Evolutionary conservation across 2,113 vertebrate genomes (phyloP).

Genomic region (Passer montanus): DNA sequence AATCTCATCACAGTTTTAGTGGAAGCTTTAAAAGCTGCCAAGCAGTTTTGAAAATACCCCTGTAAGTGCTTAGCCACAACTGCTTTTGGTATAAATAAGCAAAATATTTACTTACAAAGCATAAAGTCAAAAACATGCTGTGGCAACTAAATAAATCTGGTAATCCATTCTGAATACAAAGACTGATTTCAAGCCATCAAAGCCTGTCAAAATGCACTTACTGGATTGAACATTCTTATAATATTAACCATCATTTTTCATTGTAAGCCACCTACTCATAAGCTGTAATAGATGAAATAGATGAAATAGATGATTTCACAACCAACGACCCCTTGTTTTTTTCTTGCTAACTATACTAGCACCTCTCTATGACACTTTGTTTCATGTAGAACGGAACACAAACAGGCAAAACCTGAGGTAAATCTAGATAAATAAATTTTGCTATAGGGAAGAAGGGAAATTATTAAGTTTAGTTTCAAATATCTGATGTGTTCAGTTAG

Average conservation of each 20-base stretch:
- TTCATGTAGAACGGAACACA: too few species aligned
- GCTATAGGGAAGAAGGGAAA: background rate
- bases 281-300: constrained; percentile 39
- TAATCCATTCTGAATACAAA: constrained; percentile 35
- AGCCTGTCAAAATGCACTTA: constrained; percentile 63
- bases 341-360: too few species aligned
- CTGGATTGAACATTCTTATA: background rate
- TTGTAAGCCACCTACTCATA: constrained; percentile 51
- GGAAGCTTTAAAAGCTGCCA: background rate
- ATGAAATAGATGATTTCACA: too few species aligned
- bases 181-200: constrained; percentile 49
- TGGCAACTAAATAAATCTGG: constrained; percentile 44
- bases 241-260: constrained; percentile 50
- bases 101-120: constrained; percentile 60
- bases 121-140: constrained; percentile 29
- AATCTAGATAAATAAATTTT: constrained; percentile 51
- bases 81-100: constrained; percentile 19
- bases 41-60: background rate
- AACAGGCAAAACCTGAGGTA: too few species aligned
- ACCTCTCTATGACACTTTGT: too few species aligned
- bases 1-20: background rate
- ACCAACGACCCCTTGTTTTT: too few species aligned
- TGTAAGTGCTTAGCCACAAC: constrained; percentile 9
- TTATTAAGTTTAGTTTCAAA: constrained; percentile 3
- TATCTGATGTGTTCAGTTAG: background rate